Base-by-base conservation (phyloP, 2,113 vertebrate genomes). In the Trochalopteron elliotii region DNA sequence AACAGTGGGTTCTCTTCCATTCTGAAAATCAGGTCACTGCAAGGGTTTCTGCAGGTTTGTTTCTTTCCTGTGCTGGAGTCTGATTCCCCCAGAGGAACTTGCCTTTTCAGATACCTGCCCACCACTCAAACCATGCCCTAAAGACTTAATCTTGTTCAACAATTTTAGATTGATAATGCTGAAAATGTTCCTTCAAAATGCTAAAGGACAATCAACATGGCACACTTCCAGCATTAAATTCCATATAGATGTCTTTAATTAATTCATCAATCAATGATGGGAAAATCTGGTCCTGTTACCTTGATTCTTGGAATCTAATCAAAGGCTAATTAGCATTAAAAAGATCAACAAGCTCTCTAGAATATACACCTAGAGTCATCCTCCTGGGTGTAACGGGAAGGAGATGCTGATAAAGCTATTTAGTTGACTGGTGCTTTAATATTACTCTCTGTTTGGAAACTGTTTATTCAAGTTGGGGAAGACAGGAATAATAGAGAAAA, bases 251-350 rank as follows among this genome's bases (percentile, higher is more conserved):
- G 69, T 50, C 31, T 87, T 96, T 87, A 97, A 98, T 97, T 97
- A 98, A 97, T 97, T 97, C 91, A 97, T 96, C 96, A 97, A 94
- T 98, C 97, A 97, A 85, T 97, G 90, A 85, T 89, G 69, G 57
- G 69, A 83, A 95, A 95, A 81, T 67, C 87, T 93, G 79, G 77
- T 76, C 93, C 95, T 92, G 93, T 94, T 93, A 87, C 94, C 90
- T 97, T 97, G 83, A 97, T 97, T 97, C 95, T 97, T 61, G 95
- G 77, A 97, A 90, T 96, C 93, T 91, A 97, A 97, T 98, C 95
- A 97, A 97, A 96, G 71, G 49, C 81, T 97, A 94, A 97, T 97
- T 97, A 97, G 45, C 92, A 97, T 96, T 91, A 96, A 94, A 97
- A 96, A 98, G 95, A 97, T 97, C 92, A 97, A 95, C 93, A 94